Evolutionary conservation across 1,140 invertebrate genomes (phyloP).

Genomic region (Caenorhabditis brenneri): DNA sequence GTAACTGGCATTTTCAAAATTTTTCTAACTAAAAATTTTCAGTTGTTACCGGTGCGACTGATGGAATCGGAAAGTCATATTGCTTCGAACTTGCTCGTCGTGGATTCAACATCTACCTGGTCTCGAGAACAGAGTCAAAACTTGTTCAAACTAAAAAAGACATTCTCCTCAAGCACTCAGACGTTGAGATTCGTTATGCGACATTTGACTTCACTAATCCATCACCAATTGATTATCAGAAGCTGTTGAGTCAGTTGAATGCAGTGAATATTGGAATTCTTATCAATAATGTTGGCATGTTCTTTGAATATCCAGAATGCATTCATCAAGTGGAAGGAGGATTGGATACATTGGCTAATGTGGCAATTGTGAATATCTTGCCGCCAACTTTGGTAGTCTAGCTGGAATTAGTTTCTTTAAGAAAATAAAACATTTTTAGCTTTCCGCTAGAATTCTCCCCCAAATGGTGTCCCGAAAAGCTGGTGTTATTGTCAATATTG

Average conservation of each 20-base stretch:
- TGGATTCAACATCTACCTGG: conserved; percentile 64
- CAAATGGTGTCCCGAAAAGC: conserved; percentile 55
- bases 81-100: conserved; percentile 62
- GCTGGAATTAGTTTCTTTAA: neutral
- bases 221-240: conserved; percentile 55
- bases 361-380: conserved; percentile 59
- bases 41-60: conserved; percentile 68
- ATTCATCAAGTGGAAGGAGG: conserved; percentile 63
- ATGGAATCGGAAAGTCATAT: conserved; percentile 70
- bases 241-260: conserved; percentile 55
- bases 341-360: conserved; percentile 62
- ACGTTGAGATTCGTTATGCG: conserved; percentile 59
- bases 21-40: conserved; percentile 53
- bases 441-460: conserved; percentile 55
- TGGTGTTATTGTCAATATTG: conserved; percentile 61
- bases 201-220: conserved; percentile 63
- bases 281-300: conserved; percentile 68
- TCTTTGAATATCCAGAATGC: conserved; percentile 67
- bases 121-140: conserved; percentile 63
- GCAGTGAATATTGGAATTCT: conserved; percentile 66
- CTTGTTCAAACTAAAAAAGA: conserved; percentile 61
- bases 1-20: conserved; percentile 36
- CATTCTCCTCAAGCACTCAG: conserved; percentile 46
- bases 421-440: conserved; percentile 44
- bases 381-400: conserved; percentile 50